Conservation (phyloP, 2,888 invertebrate species). For the Lymantria monacha region DNA sequence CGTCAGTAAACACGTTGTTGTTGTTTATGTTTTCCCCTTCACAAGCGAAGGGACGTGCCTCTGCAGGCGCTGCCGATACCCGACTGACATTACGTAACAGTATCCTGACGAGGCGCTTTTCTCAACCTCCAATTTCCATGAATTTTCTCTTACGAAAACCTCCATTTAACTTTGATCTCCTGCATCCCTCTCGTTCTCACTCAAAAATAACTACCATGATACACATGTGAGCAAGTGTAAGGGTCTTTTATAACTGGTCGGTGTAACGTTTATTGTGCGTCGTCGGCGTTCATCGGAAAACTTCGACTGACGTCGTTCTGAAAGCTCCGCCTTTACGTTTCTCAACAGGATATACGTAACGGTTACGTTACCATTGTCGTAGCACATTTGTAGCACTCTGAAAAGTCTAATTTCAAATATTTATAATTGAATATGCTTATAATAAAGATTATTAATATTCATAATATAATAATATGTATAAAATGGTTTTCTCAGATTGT, state of each 20-base stretch:
- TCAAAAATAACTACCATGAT: neutral
- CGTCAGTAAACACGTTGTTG: conserved; percentile 76
- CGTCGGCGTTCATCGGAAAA: conserved; percentile 57
- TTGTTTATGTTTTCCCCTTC: conserved; percentile 67
- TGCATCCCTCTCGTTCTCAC: conserved; percentile 17
- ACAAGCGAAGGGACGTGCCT: conserved; percentile 48
- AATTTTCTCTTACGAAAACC: conserved; percentile 44
- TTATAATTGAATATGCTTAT: too few species aligned
- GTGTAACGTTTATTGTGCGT: conserved; percentile 11
- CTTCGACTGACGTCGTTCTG: conserved; percentile 48
- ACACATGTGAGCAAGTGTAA: conserved; percentile 9
- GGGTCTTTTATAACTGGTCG: conserved; percentile 44
- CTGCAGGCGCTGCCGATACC: conserved; percentile 49
- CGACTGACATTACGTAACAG: conserved; percentile 76
- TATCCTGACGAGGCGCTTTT: conserved; percentile 65
- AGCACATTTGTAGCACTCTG: conserved; percentile 18
- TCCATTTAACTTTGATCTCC: conserved; percentile 45
- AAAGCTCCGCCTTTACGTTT: conserved; percentile 58
- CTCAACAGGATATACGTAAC: too few species aligned
- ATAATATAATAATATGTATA: too few species aligned
- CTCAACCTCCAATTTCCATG: conserved; percentile 50
- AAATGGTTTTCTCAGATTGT: too few species aligned
- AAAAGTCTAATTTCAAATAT: too few species aligned
- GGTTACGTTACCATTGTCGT: conserved; percentile 34
- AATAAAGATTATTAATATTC: too few species aligned